Evolutionary conservation across 2,888 invertebrate genomes (phyloP).

Genomic region (Agrotis clavis): DNA sequence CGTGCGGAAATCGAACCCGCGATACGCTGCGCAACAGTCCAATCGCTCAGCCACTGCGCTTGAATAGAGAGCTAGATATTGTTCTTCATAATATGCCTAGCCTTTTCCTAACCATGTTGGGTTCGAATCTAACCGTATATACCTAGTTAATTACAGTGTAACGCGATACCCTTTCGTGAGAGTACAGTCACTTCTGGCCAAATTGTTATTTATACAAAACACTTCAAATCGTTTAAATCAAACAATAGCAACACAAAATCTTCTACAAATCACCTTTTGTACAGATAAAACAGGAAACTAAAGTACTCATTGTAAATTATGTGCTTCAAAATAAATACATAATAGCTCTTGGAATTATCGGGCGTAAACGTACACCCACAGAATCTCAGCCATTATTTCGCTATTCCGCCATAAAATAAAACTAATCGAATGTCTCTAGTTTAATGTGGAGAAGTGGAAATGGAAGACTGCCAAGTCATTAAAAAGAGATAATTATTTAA

Average conservation of each 20-base stretch:
- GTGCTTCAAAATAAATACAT: slow-evolving; percentile 39
- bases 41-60: no score
- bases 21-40: no score
- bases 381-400: slow-evolving; percentile 14
- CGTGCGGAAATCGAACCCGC: no score
- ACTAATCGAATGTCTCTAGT: slow-evolving; percentile 32
- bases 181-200: no score
- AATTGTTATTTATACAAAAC: neutral
- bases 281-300: slow-evolving; percentile 21
- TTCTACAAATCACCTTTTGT: neutral
- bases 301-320: slow-evolving; percentile 32
- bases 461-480: slow-evolving; percentile 39
- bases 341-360: slow-evolving; percentile 37
- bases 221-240: slow-evolving; percentile 27
- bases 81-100: neutral
- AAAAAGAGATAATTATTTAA: slow-evolving; percentile 23
- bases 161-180: no score
- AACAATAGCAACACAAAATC: slow-evolving; percentile 29
- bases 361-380: slow-evolving; percentile 46
- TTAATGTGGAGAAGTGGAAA: slow-evolving; percentile 42
- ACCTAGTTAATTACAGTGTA: no score
- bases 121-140: no score
- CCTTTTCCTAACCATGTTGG: neutral
- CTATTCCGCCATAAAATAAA: slow-evolving; percentile 28
- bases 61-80: no score